Base-by-base conservation (phyloP, 2,888 invertebrate species). In the Oligia latruncula region DNA sequence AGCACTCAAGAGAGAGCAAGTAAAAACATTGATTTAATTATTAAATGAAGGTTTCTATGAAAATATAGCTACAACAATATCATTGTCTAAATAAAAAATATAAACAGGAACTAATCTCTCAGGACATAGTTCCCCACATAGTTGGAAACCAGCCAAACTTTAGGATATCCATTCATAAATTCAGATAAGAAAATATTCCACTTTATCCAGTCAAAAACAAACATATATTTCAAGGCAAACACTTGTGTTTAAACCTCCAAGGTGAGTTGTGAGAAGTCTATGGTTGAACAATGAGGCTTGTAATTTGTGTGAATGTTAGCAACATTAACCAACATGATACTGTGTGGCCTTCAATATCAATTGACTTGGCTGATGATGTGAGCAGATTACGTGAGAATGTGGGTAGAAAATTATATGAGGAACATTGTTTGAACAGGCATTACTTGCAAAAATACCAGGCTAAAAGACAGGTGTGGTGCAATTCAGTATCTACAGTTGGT, bases 301-400 rank as follows among this genome's bases (percentile, higher is more conserved):
- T 84, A 82, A 85, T 85, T 81, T 84, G 86, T 90, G 87, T 91
- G 90, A 91, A 91, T 90, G 89, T 87, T 87, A 87, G 78, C 49
- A n/a, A 81, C 78, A 88, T 89, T 91, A 90, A 86, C 85, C 77
- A 82, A 82, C 85, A 88, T 88, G 87, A 90, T 90, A 86, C 85
- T 83, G 79, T 65, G 58, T 84, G 90, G 86, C 92, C 92, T 92
- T 92, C 92, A 77, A 71, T 75, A 82, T 84, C 90, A 89, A 89
- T 92, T 92, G 88, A 86, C 80, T 87, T 77, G 74, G 35, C 80
- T 80, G 80, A 84, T 80, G 84, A 74, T 79, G 43, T 77, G 74
- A 71, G 70, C 78, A 82, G 74, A 73, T 60, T 86, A 35, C 3
- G 35, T 35, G 64, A 65, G 40, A 71, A 72, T 79, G 87, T 88